These are phyloP conservation scores for Pogonocichla stellata DNA, from an alignment of 2,113 vertebrate genomes.

Conservation along the genomic window DNA sequence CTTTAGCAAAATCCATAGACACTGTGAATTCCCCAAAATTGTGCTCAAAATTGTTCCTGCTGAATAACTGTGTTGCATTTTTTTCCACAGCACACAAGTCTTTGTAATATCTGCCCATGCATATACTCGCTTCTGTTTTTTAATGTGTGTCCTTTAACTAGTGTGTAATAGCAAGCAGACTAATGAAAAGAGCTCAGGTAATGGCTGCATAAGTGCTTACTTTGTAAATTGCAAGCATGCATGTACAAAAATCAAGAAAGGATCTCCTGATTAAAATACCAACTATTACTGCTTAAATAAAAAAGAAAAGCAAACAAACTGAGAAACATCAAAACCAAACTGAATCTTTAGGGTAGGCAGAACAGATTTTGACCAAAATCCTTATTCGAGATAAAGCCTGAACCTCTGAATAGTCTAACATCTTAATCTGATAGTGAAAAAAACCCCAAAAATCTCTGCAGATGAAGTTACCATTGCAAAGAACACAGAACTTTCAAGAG, in stretches of 20 bases:
- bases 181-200: neutral
- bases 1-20: neutral
- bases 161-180: neutral
- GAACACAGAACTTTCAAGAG: neutral
- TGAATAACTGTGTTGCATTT: neutral
- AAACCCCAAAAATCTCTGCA: neutral
- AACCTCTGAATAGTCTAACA: neutral
- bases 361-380: neutral
- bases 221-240: neutral
- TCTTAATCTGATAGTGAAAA: neutral
- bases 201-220: neutral
- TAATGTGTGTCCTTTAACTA: neutral
- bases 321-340: neutral
- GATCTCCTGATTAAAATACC: neutral
- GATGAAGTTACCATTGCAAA: neutral
- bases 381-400: neutral
- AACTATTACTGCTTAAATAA: neutral
- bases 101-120: neutral
- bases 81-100: neutral
- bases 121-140: neutral
- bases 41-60: neutral
- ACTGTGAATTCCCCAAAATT: neutral
- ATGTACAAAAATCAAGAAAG: accelerated
- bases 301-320: neutral
- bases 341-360: neutral